Conservation (phyloP, 2,797 vertebrate species). For the Megaceryle alcyon region DNA sequence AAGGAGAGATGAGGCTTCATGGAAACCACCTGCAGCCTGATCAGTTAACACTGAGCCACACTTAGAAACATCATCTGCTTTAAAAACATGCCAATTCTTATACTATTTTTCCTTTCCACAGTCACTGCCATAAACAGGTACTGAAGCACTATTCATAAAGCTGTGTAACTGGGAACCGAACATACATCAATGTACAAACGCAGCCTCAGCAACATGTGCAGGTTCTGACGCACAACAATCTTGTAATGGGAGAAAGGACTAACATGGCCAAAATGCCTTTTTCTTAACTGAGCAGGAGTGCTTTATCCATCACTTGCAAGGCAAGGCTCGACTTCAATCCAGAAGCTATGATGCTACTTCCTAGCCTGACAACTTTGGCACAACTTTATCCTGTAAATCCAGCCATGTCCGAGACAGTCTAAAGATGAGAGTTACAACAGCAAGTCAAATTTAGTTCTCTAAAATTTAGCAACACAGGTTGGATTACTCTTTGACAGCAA, state of each 20-base stretch:
- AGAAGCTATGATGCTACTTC: background rate
- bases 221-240: background rate
- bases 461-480: background rate
- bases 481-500: background rate
- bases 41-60: background rate
- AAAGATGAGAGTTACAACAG: background rate
- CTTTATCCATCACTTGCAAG: background rate
- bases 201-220: rapidly evolving
- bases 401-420: background rate
- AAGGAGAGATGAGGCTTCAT: background rate
- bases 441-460: background rate
- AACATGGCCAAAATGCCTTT: background rate
- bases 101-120: background rate
- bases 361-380: background rate
- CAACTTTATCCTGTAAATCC: background rate
- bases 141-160: background rate
- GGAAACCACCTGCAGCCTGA: background rate
- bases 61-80: background rate
- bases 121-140: background rate
- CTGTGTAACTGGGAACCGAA: background rate
- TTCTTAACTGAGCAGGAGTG: background rate
- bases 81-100: background rate
- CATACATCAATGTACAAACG: rapidly evolving
- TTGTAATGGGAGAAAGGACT: background rate
- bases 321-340: background rate